phyloP scores from a whole-genome alignment of 1,140 invertebrate genomes.

The Goniozus legneri region DNA sequence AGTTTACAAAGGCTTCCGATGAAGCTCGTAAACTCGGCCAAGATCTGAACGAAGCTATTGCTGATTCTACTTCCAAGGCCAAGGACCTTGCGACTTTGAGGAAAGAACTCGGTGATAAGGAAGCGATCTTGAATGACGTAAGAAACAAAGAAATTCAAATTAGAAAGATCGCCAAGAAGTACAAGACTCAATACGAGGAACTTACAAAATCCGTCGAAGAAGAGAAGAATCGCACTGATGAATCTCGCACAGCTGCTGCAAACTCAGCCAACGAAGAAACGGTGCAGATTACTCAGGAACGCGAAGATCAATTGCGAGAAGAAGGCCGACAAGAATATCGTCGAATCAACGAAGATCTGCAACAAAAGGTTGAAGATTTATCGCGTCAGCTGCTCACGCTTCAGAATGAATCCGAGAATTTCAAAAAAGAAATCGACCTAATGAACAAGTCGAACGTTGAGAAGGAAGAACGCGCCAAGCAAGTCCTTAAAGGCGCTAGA shows the following conservation, averaged over 20 bases:
- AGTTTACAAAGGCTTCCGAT: conserved; percentile 53
- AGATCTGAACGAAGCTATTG: conserved; percentile 58
- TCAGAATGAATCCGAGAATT: conserved; percentile 63
- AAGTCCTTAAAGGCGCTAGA: conserved; percentile 68
- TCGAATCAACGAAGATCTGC: conserved; percentile 41
- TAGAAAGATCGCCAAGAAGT: conserved; percentile 87
- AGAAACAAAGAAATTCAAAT: conserved; percentile 79
- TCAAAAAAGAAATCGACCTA: conserved; percentile 68
- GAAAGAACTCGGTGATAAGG: conserved; percentile 69
- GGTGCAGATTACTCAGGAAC: conserved; percentile 32
- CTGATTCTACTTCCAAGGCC: conserved; percentile 55
- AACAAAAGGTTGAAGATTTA: conserved; percentile 60
- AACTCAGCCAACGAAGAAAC: conserved; percentile 48
- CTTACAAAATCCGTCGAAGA: conserved; percentile 63
- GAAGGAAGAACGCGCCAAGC: conserved; percentile 71
- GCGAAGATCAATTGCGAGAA: conserved; percentile 51
- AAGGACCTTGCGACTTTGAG: conserved; percentile 63
- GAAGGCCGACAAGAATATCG: conserved; percentile 57
- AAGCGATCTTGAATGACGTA: conserved; percentile 67
- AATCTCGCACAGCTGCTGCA: conserved; percentile 43
- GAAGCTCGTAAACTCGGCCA: conserved; percentile 55
- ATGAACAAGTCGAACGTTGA: conserved; percentile 63
- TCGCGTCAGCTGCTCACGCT: conserved; percentile 58
- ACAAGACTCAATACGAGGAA: conserved; percentile 84
- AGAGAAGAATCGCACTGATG: conserved; percentile 54